These are phyloP conservation scores for Eclectus roratus DNA, from an alignment of 2,113 vertebrate genomes.

Conservation along the genomic window DNA sequence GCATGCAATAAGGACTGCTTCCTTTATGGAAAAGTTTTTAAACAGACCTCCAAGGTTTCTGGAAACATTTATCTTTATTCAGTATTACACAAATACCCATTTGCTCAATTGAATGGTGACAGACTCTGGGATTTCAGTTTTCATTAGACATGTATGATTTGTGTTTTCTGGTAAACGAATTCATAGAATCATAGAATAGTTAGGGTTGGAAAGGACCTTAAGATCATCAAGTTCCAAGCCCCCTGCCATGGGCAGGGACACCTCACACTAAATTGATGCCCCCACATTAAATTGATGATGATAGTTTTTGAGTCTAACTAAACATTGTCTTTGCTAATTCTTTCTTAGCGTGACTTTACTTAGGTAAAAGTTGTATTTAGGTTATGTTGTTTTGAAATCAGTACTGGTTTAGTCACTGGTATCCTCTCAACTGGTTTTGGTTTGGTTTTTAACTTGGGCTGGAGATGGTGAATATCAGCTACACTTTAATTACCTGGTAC, in stretches of 20 bases:
- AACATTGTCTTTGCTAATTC: not conserved
- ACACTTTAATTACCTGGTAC: not conserved
- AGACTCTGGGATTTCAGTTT: not conserved
- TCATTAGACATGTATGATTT: not conserved
- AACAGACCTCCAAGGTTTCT: not conserved
- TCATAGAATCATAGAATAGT: too few relatives aligned
- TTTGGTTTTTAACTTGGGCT: not conserved
- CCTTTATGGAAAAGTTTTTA: not conserved
- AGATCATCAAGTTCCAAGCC: too few relatives aligned
- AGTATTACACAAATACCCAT: not conserved
- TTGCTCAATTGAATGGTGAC: not conserved
- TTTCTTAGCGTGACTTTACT: not conserved
- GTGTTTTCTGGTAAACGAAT: not conserved
- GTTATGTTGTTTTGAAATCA: not conserved
- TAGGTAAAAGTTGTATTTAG: not conserved
- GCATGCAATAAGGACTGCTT: accelerated
- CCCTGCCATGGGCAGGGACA: too few relatives aligned
- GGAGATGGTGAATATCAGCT: not conserved
- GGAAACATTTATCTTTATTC: not conserved
- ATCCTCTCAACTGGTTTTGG: not conserved
- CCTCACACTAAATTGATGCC: not conserved
- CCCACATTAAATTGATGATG: too few relatives aligned
- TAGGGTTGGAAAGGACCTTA: too few relatives aligned
- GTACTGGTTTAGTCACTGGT: not conserved
- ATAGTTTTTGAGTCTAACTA: not conserved